Conservation (phyloP, 2,113 vertebrate genomes). For the Elephas maximus region DNA sequence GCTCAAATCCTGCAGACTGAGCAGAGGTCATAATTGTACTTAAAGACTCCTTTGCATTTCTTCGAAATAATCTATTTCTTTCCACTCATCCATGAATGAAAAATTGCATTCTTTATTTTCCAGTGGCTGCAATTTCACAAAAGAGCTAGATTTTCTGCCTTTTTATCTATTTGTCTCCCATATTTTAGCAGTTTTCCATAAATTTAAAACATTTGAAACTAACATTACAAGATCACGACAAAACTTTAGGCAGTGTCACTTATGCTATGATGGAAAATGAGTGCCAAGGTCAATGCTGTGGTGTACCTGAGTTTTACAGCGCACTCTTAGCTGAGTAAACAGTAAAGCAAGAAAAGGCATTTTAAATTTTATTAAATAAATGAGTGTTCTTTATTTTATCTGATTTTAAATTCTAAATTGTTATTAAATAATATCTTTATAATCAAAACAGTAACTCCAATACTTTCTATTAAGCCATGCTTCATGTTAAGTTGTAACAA, state of each 20-base stretch:
- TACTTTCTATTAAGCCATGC: no score
- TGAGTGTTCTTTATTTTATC: not conserved
- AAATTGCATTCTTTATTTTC: slow-evolving; percentile 26
- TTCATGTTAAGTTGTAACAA: not conserved
- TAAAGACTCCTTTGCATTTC: not conserved
- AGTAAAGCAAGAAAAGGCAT: not conserved
- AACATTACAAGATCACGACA: not conserved
- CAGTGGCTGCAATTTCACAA: slow-evolving; percentile 66
- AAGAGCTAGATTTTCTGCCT: not conserved
- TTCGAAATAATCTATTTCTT: not conserved
- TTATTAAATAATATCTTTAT: not conserved
- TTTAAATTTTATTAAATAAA: not conserved
- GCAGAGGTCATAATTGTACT: not conserved
- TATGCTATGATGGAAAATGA: not conserved
- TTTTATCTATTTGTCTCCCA: not conserved
- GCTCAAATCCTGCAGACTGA: not conserved
- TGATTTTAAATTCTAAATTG: not conserved
- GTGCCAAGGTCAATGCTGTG: not conserved
- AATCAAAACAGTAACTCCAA: not conserved
- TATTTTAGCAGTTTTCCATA: not conserved
- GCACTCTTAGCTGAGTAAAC: not conserved
- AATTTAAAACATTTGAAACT: slow-evolving; percentile 51
- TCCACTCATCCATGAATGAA: slow-evolving; percentile 7
- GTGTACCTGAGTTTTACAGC: not conserved
- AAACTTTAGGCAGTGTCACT: slow-evolving; percentile 39